These are phyloP conservation scores for Cossypha dichroa DNA, from an alignment of 2,797 vertebrate genomes.

Conservation along the genomic window DNA sequence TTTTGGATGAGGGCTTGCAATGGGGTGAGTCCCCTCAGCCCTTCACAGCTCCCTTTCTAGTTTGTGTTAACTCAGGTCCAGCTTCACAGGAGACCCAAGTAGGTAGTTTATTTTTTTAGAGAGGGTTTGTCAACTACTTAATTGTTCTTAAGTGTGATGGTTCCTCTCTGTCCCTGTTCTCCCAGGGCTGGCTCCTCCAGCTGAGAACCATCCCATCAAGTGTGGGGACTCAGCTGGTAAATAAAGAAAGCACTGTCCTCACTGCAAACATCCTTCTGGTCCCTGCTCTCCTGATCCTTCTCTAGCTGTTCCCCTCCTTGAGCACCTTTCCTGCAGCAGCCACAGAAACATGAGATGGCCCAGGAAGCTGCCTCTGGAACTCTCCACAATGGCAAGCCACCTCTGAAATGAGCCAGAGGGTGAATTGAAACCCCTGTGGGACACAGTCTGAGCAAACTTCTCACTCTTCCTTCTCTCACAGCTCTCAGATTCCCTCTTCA, in stretches of 20 bases:
- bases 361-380: not conserved
- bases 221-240: not conserved
- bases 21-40: not conserved
- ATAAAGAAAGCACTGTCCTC: not conserved
- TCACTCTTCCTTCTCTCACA: not conserved
- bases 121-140: not conserved
- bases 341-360: not conserved
- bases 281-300: fast-evolving
- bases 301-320: not conserved
- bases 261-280: not conserved
- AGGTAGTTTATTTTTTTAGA: not conserved
- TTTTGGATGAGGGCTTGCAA: not conserved
- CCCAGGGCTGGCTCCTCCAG: not conserved
- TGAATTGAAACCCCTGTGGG: fast-evolving
- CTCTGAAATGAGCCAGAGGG: not conserved
- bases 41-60: not conserved
- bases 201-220: not conserved
- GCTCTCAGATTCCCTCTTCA: not conserved
- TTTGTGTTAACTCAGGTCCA: not conserved
- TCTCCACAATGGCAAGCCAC: not conserved
- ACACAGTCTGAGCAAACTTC: not conserved
- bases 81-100: not conserved
- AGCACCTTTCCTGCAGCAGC: not conserved
- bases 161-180: not conserved
- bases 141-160: not conserved